Evolutionary conservation across 2,113 vertebrate species (phyloP).

Genomic region (Atlantisia rogersi): DNA sequence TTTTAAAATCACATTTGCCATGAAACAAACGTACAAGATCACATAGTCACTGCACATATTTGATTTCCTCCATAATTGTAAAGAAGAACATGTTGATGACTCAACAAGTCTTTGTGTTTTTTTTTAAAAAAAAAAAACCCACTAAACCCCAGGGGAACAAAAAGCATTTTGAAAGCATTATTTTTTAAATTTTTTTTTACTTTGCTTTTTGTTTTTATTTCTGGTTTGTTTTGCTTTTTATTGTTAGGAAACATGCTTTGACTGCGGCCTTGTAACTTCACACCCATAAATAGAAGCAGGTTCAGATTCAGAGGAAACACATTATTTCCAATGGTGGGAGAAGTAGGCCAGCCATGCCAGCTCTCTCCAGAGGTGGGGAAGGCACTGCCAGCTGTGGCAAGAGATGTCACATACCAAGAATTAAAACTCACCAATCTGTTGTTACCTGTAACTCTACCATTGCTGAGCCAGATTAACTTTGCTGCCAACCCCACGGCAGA

Average conservation of each 20-base stretch:
- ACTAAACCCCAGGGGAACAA: neutral
- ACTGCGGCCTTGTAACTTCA: conserved; percentile 5
- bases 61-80: conserved; percentile 27
- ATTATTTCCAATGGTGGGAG: conserved; percentile 23
- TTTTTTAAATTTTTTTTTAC: neutral
- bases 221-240: conserved; percentile 1
- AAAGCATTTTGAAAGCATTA: neutral
- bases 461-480: neutral
- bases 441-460: neutral
- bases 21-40: neutral
- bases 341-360: neutral
- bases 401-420: neutral
- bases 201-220: neutral
- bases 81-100: conserved; percentile 30
- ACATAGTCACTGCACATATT: neutral
- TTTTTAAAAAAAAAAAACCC: neutral
- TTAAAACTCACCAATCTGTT: neutral
- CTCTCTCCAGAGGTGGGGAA: neutral
- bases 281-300: conserved; percentile 12
- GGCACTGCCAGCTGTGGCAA: neutral
- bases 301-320: conserved; percentile 28
- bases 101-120: conserved; percentile 13
- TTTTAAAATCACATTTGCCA: conserved; percentile 6
- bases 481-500: neutral
- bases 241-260: conserved; percentile 18